These are phyloP conservation scores for Aptenodytes patagonicus DNA, from an alignment of 2,113 vertebrate species.

Conservation along the genomic window DNA sequence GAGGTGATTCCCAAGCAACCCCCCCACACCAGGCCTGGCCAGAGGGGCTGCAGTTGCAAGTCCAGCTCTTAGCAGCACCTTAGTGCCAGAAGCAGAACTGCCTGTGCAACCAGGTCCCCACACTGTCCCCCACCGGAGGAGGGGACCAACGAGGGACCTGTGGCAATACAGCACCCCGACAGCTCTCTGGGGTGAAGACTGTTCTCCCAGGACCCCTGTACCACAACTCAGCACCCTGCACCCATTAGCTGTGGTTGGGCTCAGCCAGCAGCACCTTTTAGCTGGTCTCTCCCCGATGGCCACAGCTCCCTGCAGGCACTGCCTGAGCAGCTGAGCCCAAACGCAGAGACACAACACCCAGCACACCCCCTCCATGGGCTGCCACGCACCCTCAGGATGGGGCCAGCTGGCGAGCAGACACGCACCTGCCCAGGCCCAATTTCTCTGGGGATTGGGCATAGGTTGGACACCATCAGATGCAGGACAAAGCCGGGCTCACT, in stretches of 20 bases:
- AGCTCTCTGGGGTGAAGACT: background rate
- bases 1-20: background rate
- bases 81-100: background rate
- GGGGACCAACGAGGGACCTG: fast-evolving
- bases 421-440: fast-evolving
- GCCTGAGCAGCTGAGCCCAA: background rate
- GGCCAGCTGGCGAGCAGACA: background rate
- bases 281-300: background rate
- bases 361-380: fast-evolving
- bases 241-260: fast-evolving
- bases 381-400: fast-evolving
- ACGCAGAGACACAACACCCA: fast-evolving
- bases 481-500: background rate
- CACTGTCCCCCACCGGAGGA: fast-evolving
- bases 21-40: background rate
- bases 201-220: background rate
- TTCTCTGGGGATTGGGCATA: background rate
- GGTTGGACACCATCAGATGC: background rate
- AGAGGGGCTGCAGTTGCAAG: background rate
- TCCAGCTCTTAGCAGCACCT: background rate
- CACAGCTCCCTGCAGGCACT: background rate
- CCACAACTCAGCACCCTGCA: background rate
- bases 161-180: background rate
- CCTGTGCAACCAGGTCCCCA: fast-evolving
- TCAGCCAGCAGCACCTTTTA: fast-evolving